Evolutionary conservation across 1,140 invertebrate genomes (phyloP), one percentile per base, ranked within the genome.

Genomic region (Microplitis demolitor): DNA sequence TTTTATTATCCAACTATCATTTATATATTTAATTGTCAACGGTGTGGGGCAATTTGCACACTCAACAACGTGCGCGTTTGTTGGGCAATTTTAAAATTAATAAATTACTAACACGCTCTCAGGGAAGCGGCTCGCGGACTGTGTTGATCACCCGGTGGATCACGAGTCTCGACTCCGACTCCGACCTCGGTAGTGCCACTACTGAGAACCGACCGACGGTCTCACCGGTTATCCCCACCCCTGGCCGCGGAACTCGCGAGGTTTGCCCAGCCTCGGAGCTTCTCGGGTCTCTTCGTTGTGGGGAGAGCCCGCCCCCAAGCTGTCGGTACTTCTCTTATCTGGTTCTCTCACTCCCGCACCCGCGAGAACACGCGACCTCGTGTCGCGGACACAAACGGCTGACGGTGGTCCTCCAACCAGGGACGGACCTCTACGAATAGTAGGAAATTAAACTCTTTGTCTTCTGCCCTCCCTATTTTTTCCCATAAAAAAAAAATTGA

Each of bases 171-270:
- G 68, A 78, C 74, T 76, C 79, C 81, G 79, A 80, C 80, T 81
- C 77, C 82, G 78, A 80, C 75, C 82, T 82, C 83, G 81, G 75
- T 78, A 82, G 79, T 82, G 81, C 78, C 81, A 80, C 82, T 79
- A 85, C 84, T 84, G 83, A 82, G 61, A 66, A 37, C 77, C 75
- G 69, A 69, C 71, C 56, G 54, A 37, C 13, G 51, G 69, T 53
- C 64, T 74, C 66, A 62, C 63, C 39, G 66, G 37, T 64, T 69
- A 66, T 78, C 80, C 78, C 78, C 74, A 76, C 75, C 66, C 3
- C 14, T 11, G 37, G n/a, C 24, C 63, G 14, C 37, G 16, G 34
- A 13, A 14, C 14, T 14, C 11, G 16, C 13, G 14, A 31, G 8
- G 9, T 53, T 61, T 56, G 66, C 13, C n/a, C 56, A 11, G 37